These are phyloP conservation scores for Melinaea marsaeus DNA, from an alignment of 2,888 invertebrate species.

Conservation along the genomic window DNA sequence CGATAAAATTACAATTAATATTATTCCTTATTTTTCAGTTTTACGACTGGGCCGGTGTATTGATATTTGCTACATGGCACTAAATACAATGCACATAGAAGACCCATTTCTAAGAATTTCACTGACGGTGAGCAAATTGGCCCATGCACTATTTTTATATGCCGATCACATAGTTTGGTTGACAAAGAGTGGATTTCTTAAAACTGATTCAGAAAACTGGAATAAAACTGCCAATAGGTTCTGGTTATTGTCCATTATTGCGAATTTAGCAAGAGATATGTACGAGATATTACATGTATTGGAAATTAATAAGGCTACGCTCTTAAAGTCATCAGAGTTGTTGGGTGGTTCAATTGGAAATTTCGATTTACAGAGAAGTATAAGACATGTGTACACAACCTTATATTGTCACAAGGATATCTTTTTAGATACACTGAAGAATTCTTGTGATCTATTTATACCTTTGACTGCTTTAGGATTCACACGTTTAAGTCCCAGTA, in stretches of 20 bases:
- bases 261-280: conserved; percentile 89
- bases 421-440: conserved; percentile 89
- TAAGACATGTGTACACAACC: conserved; percentile 52
- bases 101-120: conserved; percentile 84
- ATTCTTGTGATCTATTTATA: conserved; percentile 91
- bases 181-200: conserved; percentile 83
- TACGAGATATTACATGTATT: conserved; percentile 86
- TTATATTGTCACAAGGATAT: conserved; percentile 79
- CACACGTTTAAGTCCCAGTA: conserved; percentile 85
- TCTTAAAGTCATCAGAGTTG: conserved; percentile 64
- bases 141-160: conserved; percentile 87
- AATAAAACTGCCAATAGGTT: conserved; percentile 85
- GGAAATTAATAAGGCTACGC: conserved; percentile 63
- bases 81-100: conserved; percentile 84
- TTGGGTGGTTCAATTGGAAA: conserved; percentile 48
- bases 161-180: conserved; percentile 94
- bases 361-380: conserved; percentile 44
- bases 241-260: conserved; percentile 89
- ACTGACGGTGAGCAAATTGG: conserved; percentile 87
- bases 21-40: conserved; percentile 76
- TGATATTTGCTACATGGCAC: conserved; percentile 86
- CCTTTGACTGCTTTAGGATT: conserved; percentile 90
- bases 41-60: conserved; percentile 90
- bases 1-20: not conserved
- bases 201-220: conserved; percentile 87